Base-by-base conservation (phyloP, 2,888 invertebrate genomes). In the Tuta absoluta region DNA sequence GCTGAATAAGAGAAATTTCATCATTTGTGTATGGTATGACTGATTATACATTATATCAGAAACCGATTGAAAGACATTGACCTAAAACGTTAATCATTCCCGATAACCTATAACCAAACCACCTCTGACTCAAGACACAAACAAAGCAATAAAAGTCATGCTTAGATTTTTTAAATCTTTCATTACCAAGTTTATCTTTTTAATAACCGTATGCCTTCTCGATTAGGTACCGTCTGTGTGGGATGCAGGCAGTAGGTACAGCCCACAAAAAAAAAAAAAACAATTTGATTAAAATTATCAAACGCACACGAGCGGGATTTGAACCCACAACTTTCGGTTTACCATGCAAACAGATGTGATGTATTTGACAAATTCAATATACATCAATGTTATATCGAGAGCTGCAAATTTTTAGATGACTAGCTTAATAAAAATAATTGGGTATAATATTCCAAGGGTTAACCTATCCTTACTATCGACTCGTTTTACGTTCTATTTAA, bases 121-220 rank as follows among this genome's bases (percentile, higher is more conserved):
- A 45, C 45, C 33, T 33, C 33, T 33, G 33, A 33, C 33, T 33
- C 17, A 45, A 45, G 45, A 45, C 3, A 45, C n/a, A 17, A 45
- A 45, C 45, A 45, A 17, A 45, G 45, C 17, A 11, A 45, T 45
- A 45, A 45, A 45, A 45, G 4, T n/a, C 1, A 41, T 3, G n/a
- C 45, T 41, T 41, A 45, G 45, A 4, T 45, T 45, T 45, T 45
- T 45, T 45, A 17, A n/a, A n/a, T n/a, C n/a, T n/a, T 17, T 41
- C 41, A 41, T 41, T 45, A 45, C 45, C 17, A n/a, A 17, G 45
- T 45, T 45, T 45, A 45, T 45, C 45, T 45, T 45, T 45, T 45
- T 45, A 45, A 45, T 45, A 7, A 45, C 17, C 45, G 45, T n/a
- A n/a, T 45, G 45, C 17, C 12, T 41, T 41, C 14, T 17, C 45